A percentile compares a stretch with the other conserved stretches of the same genome.
Conservation (phyloP, 1,140 invertebrate genomes). For the Teleogryllus occipitalis region DNA sequence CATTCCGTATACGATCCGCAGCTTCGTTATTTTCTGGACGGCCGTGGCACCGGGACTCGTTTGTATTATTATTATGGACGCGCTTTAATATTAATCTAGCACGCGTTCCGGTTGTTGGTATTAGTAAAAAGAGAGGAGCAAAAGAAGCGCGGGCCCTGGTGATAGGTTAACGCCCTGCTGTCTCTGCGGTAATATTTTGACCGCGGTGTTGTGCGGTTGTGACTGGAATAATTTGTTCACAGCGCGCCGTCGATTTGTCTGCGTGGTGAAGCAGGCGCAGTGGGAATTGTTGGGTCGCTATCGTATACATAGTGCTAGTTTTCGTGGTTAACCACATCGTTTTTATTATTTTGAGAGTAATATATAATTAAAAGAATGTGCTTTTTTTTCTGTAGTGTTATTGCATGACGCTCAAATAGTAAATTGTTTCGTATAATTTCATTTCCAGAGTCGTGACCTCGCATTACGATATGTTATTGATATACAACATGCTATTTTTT, state of each 20-base stretch:
- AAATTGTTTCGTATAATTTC: too few species aligned
- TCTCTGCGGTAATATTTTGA: neutral
- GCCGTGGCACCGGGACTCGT: neutral
- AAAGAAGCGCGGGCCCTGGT: neutral
- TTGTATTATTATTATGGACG: neutral
- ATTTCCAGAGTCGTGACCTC: too few species aligned
- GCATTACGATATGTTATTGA: too few species aligned
- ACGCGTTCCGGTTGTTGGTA: neutral
- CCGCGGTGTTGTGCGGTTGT: neutral
- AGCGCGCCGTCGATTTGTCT: neutral
- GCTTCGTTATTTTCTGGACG: too few species aligned
- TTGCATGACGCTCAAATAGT: too few species aligned
- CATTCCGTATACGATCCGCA: too few species aligned
- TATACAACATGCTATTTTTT: too few species aligned
- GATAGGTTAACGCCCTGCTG: slow-evolving; percentile 3
- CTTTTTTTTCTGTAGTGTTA: too few species aligned
- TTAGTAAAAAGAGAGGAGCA: neutral
- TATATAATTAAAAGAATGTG: too few species aligned
- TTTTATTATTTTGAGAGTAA: too few species aligned
- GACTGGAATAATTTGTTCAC: neutral
- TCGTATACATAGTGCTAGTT: too few species aligned
- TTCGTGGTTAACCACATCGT: too few species aligned
- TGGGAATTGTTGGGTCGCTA: neutral
- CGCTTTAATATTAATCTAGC: neutral
- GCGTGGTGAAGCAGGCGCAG: neutral